Conservation (phyloP, 2,797 vertebrate genomes). For the Rhinoraja longicauda region DNA sequence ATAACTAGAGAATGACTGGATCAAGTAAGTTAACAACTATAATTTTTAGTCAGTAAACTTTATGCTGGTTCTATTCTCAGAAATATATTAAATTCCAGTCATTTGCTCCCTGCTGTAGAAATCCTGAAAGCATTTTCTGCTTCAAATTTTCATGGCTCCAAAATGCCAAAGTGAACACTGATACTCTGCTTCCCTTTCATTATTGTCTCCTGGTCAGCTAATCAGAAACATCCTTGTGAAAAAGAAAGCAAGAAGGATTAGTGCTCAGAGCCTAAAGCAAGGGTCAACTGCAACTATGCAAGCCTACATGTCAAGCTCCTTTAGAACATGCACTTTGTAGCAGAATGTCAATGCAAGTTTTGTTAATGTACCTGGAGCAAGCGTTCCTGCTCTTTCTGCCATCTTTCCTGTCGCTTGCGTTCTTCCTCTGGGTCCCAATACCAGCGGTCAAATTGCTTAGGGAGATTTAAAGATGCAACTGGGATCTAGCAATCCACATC, state of each 20-base stretch:
- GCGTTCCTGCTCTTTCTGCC: slow-evolving; percentile 92
- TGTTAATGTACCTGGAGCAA: slow-evolving; percentile 78
- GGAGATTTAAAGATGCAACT: slow-evolving; percentile 61
- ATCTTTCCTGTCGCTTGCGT: slow-evolving; percentile 85
- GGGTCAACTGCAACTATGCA: background rate
- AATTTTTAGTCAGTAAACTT: background rate
- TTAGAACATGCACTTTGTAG: slow-evolving; percentile 1
- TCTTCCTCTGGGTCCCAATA: slow-evolving; percentile 95
- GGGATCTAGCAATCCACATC: slow-evolving; percentile 55
- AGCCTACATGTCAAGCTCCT: background rate
- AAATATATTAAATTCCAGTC: slow-evolving; percentile 26
- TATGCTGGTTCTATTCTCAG: background rate
- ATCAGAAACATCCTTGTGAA: background rate
- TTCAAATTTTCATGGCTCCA: background rate
- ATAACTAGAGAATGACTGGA: background rate
- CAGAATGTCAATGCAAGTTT: slow-evolving; percentile 43
- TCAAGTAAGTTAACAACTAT: background rate
- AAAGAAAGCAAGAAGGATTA: background rate
- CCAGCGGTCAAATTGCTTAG: slow-evolving; percentile 76
- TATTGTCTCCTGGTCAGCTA: background rate
- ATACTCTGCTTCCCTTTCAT: background rate
- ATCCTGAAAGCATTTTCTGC: background rate
- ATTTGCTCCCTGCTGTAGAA: slow-evolving; percentile 9
- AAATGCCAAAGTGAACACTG: background rate
- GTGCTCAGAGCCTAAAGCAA: background rate